Base-by-base conservation (phyloP, 2,797 vertebrate genomes). In the Psittacula echo region DNA sequence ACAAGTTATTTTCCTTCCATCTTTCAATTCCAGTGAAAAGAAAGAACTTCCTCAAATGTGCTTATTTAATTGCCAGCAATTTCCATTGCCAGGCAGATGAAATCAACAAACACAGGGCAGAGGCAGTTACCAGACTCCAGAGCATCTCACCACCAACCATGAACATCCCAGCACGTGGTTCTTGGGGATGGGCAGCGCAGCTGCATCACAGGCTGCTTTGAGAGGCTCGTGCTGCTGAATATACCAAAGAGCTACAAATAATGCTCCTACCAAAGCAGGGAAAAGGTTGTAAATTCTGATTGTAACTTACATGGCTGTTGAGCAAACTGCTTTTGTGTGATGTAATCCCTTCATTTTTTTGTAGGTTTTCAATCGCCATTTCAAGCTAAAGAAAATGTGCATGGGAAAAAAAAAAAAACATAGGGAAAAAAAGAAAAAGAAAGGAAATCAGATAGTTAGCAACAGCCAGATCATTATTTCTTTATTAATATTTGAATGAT, bases 331-430 rank as follows among this genome's bases (percentile, higher is more conserved):
- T 99, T 99, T 99, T 99, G 99, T 99, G 99, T 98, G 99, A 99
- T 95, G 99, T 98, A 98, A 99, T 99, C 98, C 99, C 99, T 98
- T 99, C 99, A 98, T 98, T 99, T 99, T 99, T 99, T 99, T 99
- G 99, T 98, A 99, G 99, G 98, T 99, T 99, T 98, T 99, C 99
- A 99, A 99, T 99, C 99, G 99, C 99, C 99, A 99, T 99, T 99
- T 99, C 99, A 99, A 99, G 99, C 99, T 99, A 99, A 97, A 98
- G 98, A 97, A 97, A 98, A 97, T 96, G 98, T 98, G 98, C 98
- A 98, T 98, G 97, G 98, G 94, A 97, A 61, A 96, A 92, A 76
- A 34, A 93, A 96, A 34, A 96, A 89, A 87, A 92, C 85, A 97
- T 84, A 96, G 90, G 64, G 95, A 34, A 97, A 93, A 93, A 93